phyloP scores from a whole-genome alignment of 2,113 vertebrate genomes.

The Gavia stellata region DNA sequence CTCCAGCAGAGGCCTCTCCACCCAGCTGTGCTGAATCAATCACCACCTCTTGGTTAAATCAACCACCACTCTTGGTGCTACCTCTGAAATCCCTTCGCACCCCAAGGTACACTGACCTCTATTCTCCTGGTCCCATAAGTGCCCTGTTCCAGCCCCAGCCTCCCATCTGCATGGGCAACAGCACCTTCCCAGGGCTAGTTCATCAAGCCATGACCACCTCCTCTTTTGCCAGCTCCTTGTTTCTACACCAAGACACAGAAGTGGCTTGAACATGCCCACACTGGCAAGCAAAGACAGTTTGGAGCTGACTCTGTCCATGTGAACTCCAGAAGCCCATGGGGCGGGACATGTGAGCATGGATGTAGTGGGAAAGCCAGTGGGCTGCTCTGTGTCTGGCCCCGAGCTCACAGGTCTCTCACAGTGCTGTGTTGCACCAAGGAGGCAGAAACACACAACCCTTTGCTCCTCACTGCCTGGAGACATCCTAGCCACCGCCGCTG shows the following conservation, averaged over 20 bases:
- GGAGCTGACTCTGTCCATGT: background rate
- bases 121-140: background rate
- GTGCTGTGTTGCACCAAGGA: background rate
- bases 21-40: background rate
- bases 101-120: background rate
- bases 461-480: accelerated
- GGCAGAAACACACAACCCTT: background rate
- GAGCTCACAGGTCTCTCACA: accelerated
- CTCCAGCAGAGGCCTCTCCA: background rate
- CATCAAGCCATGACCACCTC: background rate
- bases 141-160: background rate
- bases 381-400: background rate
- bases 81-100: background rate
- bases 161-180: background rate
- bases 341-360: background rate
- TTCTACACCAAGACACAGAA: background rate
- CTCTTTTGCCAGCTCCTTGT: background rate
- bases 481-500: background rate
- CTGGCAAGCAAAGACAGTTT: background rate
- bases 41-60: background rate
- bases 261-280: background rate
- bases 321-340: background rate
- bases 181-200: background rate
- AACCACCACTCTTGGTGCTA: background rate
- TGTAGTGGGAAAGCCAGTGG: background rate